Percentiles rank a stretch among this genome's conserved stretches.
phyloP scores from a whole-genome alignment of 35 echinoderm and acorn worm species.

The Hemicentrotus pulcherrimus region DNA sequence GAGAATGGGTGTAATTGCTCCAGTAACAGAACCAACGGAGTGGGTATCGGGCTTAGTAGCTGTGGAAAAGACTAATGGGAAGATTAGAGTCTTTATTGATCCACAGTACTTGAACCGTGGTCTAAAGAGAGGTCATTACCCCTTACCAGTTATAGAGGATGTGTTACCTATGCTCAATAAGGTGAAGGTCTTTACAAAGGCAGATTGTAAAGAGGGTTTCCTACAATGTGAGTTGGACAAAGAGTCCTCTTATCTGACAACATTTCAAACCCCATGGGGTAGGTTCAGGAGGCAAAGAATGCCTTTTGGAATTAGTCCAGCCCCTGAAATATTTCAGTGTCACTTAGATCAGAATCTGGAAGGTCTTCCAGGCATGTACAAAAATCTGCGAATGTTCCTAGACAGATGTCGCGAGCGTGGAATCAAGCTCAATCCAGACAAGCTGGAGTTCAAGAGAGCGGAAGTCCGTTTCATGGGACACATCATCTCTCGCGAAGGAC shows the following conservation, averaged over 20 bases:
- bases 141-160: slow-evolving; percentile 56
- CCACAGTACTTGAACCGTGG: slow-evolving; percentile 63
- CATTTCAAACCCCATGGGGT: slow-evolving; percentile 76
- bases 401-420: slow-evolving; percentile 58
- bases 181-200: slow-evolving; percentile 55
- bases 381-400: slow-evolving; percentile 57
- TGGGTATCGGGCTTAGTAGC: slow-evolving; percentile 68
- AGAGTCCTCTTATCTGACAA: slow-evolving; percentile 56
- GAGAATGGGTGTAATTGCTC: slow-evolving; percentile 19
- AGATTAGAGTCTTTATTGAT: slow-evolving; percentile 67
- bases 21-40: slow-evolving; percentile 74
- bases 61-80: slow-evolving; percentile 61
- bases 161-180: slow-evolving; percentile 16
- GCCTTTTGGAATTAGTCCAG: slow-evolving; percentile 70
- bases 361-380: slow-evolving; percentile 62
- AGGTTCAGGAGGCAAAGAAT: slow-evolving; percentile 60
- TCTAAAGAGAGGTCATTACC: slow-evolving; percentile 63
- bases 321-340: slow-evolving; percentile 67
- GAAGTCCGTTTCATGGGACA: slow-evolving; percentile 54
- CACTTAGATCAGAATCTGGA: slow-evolving; percentile 70
- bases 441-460: slow-evolving; percentile 64
- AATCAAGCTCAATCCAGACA: slow-evolving; percentile 78
- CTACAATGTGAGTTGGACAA: slow-evolving; percentile 71
- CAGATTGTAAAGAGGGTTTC: slow-evolving; percentile 71
- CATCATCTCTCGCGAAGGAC: slow-evolving; percentile 16